Base-by-base conservation (phyloP, 2,797 vertebrate species). In the Micrastur ruficollis region DNA sequence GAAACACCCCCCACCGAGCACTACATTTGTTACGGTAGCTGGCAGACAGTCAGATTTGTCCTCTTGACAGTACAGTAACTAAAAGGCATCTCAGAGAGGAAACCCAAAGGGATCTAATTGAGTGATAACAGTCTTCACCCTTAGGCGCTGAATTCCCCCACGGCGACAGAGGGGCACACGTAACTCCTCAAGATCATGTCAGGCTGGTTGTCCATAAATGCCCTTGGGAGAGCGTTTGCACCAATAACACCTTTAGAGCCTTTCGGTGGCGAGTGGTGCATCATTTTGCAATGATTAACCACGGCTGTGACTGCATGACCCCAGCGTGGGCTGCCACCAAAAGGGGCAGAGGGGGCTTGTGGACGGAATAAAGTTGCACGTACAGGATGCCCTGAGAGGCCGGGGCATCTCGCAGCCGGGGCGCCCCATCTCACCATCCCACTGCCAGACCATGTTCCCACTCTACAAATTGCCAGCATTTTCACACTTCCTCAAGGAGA, bases 401-500 rank as follows among this genome's bases (percentile, higher is more conserved):
- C 0, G 0, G 72, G 84, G 44, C 58, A 58, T 34, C 36, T 12
- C 6, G 1, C 31, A 14, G 55, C 47, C 5, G 0, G 27, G 56
- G 40, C 31, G 70, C 42, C 68, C 67, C 67, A 14, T 27, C 78
- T 81, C 71, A 15, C 70, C 62, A 67, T 25, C 86, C 3, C 0
- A 67, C 61, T 61, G 66, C 81, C 92, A 92, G 58, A 46, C 56
- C 73, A 81, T 25, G 1, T 38, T 86, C 61, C 88, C 31, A 4
- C 81, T n/a, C 70, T 34, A 50, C 59, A 68, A 16, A 92, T 36
- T 81, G 66, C 90, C 93, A 81, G 38, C 15, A 11, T 63, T 94
- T 95, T 93, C 96, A 96, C 93, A 87, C 91, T 81, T 92, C 79
- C 78, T 86, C 65, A 25, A 95, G 85, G 94, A 94, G 80, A 94